A percentile compares a stretch with the other conserved stretches of the same genome.
These are phyloP conservation scores for Tachuris rubrigastra DNA, from an alignment of 2,113 vertebrate species.

Conservation along the genomic window DNA sequence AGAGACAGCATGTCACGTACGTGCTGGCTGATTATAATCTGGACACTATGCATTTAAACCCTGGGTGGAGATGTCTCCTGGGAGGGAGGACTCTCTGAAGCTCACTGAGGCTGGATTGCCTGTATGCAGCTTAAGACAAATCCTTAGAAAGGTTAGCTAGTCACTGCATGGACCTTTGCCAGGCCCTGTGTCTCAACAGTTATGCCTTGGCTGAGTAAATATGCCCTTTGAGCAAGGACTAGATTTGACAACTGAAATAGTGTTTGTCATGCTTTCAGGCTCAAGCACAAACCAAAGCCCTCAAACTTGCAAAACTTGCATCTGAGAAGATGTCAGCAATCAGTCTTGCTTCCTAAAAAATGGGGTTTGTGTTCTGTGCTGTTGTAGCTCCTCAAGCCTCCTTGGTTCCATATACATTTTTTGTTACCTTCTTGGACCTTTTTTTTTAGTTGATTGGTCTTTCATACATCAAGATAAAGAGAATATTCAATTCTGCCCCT, in stretches of 20 bases:
- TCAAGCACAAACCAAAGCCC: neutral
- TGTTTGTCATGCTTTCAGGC: neutral
- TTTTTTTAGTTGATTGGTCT: neutral
- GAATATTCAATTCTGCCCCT: neutral
- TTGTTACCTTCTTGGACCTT: neutral
- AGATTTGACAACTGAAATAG: neutral
- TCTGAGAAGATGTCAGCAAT: neutral
- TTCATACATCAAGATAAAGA: neutral
- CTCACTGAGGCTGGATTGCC: neutral
- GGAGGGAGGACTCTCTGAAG: neutral
- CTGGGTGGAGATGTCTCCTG: neutral
- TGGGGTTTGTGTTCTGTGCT: neutral
- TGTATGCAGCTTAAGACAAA: neutral
- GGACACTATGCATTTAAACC: neutral
- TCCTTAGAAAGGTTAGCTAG: neutral
- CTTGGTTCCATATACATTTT: neutral
- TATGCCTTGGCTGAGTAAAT: neutral
- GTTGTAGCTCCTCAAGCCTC: neutral
- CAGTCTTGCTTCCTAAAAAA: neutral
- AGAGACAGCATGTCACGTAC: neutral
- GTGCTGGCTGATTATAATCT: neutral
- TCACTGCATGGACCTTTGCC: neutral
- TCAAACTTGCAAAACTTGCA: neutral
- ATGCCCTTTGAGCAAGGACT: neutral
- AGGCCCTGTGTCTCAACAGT: neutral